phyloP scores from a whole-genome alignment of 2,113 vertebrate species.

The Strix aluco region DNA sequence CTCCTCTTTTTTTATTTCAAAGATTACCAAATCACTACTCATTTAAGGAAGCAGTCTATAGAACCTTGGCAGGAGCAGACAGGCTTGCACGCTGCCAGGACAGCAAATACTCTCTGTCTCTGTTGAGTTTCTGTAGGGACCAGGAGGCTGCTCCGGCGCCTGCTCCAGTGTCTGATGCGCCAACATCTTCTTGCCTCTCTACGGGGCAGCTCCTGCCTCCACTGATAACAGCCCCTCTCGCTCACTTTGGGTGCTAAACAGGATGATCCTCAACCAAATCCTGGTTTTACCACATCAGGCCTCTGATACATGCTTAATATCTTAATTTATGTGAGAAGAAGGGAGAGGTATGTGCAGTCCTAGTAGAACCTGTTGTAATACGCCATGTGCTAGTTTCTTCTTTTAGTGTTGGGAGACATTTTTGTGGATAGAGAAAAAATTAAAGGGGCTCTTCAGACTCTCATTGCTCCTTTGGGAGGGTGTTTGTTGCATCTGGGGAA shows the following conservation, averaged over 20 bases:
- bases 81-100: neutral
- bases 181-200: neutral
- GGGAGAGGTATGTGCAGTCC: neutral
- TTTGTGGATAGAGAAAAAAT: neutral
- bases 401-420: neutral
- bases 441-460: neutral
- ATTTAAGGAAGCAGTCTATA: neutral
- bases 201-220: neutral
- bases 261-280: neutral
- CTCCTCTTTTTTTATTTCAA: neutral
- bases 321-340: neutral
- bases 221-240: neutral
- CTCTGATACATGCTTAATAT: neutral
- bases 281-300: neutral
- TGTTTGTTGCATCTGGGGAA: neutral
- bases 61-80: neutral
- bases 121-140: neutral
- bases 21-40: neutral
- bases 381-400: neutral
- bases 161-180: neutral
- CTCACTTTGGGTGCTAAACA: neutral
- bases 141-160: neutral
- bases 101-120: neutral
- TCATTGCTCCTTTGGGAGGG: neutral
- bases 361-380: neutral